Conservation (phyloP, 2,888 invertebrate species). For the Ischnus inquisitorius region DNA sequence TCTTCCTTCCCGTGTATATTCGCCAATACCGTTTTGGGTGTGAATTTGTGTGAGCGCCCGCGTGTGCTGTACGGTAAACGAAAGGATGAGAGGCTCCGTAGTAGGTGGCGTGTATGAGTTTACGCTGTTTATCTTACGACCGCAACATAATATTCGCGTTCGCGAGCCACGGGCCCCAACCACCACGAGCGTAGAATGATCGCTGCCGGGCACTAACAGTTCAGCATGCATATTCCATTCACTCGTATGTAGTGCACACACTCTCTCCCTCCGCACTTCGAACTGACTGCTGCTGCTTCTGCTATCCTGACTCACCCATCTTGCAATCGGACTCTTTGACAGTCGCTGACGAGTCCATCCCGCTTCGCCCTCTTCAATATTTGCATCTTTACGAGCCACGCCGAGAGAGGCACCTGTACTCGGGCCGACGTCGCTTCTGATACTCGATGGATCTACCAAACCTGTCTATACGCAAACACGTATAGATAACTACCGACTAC, state of each 20-base stretch:
- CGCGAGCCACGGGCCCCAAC: slow-evolving; percentile 57
- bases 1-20: slow-evolving; percentile 20
- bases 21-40: slow-evolving; percentile 44
- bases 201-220: slow-evolving; percentile 64
- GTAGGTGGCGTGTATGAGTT: slow-evolving; percentile 62
- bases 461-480: slow-evolving; percentile 35
- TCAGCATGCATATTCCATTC: slow-evolving; percentile 39
- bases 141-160: slow-evolving; percentile 77
- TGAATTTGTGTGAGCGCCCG: slow-evolving; percentile 3
- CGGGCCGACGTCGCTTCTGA: slow-evolving; percentile 38
- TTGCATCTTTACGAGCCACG: slow-evolving; percentile 83
- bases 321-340: slow-evolving; percentile 81
- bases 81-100: slow-evolving; percentile 35
- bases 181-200: slow-evolving; percentile 52
- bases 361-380: slow-evolving; percentile 72
- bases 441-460: slow-evolving; percentile 46
- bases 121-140: slow-evolving; percentile 79
- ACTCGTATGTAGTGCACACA: slow-evolving; percentile 45
- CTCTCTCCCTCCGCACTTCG: background rate
- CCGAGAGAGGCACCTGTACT: slow-evolving; percentile 67
- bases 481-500: slow-evolving; percentile 15
- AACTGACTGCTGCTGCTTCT: background rate
- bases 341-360: slow-evolving; percentile 82
- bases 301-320: slow-evolving; percentile 67
- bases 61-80: slow-evolving; percentile 30